Conservation (phyloP, 2,888 invertebrate genomes). For the Subacronicta megacephala region DNA sequence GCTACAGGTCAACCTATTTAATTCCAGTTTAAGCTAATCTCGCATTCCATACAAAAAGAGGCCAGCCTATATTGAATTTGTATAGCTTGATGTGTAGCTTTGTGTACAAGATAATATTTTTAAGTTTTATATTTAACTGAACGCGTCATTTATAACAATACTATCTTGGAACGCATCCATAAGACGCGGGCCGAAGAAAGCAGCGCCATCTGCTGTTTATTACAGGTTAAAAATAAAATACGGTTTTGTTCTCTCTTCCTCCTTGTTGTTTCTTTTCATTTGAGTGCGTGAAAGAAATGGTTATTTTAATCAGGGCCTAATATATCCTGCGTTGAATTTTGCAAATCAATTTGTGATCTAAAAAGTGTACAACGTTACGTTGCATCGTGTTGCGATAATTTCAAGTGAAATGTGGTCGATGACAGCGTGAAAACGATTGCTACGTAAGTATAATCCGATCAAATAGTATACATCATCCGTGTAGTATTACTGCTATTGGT, state of each 20-base stretch:
- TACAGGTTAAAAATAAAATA: conserved; percentile 56
- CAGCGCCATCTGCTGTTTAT: conserved; percentile 68
- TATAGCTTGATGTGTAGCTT: too few relatives aligned
- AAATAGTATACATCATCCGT: conserved; percentile 56
- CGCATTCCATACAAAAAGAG: too few relatives aligned
- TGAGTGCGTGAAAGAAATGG: conserved; percentile 74
- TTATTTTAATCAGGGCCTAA: conserved; percentile 71
- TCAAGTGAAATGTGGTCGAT: conserved; percentile 86
- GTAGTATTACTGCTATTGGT: conserved; percentile 46
- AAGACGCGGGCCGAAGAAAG: background rate
- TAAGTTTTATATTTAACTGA: too few relatives aligned
- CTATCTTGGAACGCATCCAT: conserved; percentile 33
- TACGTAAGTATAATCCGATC: conserved; percentile 85
- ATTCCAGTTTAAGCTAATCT: too few relatives aligned
- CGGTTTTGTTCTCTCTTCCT: conserved; percentile 67
- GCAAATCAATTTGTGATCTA: conserved; percentile 57
- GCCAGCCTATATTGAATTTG: too few relatives aligned
- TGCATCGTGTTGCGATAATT: conserved; percentile 74
- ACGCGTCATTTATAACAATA: too few relatives aligned
- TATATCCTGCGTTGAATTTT: conserved; percentile 68
- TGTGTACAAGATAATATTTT: too few relatives aligned
- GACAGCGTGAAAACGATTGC: conserved; percentile 86
- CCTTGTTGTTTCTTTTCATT: conserved; percentile 79
- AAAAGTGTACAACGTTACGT: conserved; percentile 65
- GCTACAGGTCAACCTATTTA: too few relatives aligned